Evolutionary conservation across 2,113 vertebrate species (phyloP), one percentile per base, ranked within the genome.

Genomic region (Anhinga rufa): DNA sequence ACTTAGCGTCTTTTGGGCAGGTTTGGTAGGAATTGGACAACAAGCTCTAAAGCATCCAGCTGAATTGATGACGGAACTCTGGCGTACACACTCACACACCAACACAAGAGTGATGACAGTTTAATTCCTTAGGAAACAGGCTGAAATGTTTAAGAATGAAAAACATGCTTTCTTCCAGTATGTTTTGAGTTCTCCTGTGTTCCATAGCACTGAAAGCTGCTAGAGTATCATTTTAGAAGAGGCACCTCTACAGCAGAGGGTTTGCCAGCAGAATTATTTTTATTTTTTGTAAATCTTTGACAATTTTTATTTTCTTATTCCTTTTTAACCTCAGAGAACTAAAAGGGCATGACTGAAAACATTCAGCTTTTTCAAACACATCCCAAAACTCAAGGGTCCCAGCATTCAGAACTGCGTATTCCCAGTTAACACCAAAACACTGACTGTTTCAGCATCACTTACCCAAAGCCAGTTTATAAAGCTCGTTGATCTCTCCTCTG

Each of bases 91-190:
- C 12, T 38, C 40, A n/a, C 19, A 18, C 28, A 15, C 20, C 58
- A 44, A 76, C 7, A 51, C 0, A 15, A 16, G 15, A 31, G 32
- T 0, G 0, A n/a, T 36, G 52, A 38, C 20, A 69, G 9, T 4
- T 79, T 14, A 36, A 44, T 66, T 90, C 17, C 8, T 40, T 12
- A 42, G 28, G 25, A 52, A 75, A 85, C 6, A 70, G 29, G 55
- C 71, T 64, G 49, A 92, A 97, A 85, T 71, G 40, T 91, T 78
- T 71, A 94, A 93, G 74, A 46, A 70, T 68, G 7, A 97, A 90
- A 95, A 96, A 91, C 17, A 24, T 31, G 36, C 31, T 61, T 86
- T 18, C 10, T 94, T 66, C 51, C 48, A 61, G 29, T 69, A 82
- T n/a, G 79, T 86, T 86, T 49, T 77, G 46, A 93, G 75, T 75